Base-by-base conservation (phyloP, 1,140 invertebrate genomes). In the Tetragnatha versicolor region DNA sequence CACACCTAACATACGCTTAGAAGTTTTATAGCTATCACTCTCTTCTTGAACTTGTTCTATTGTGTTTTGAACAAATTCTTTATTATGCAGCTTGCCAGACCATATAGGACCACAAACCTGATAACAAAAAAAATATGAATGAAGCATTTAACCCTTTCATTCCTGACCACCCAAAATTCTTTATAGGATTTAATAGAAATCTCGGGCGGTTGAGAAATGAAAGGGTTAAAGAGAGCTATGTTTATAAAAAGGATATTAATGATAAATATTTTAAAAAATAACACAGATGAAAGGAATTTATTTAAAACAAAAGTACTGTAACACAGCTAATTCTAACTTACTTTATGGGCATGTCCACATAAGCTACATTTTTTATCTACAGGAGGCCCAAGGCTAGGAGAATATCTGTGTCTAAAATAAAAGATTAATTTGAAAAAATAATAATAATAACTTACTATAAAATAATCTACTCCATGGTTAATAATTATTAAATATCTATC, bases 51-150 rank as follows among this genome's bases (percentile, higher is more conserved):
- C 22, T 3, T 76, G 58, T 51, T 81, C 3, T 25, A 79, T 25
- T 27, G 33, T 68, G n/a, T 76, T 51, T 10, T 31, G 20, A 0
- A 99, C 90, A 87, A 99, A 99, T 0, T 88, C 84, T 69, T 86
- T 84, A 83, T 95, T 89, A 84, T 98, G 95, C 37, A 99, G 88
- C 12, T 91, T 91, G 12, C 90, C 93, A 5, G 91, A 90, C 95
- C 97, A 99, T 79, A 99, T 92, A 0, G 98, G 98, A 20, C 98
- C 98, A 42, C 94, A 96, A 75, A 98, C 86, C 89, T 93, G 84
- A 51, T 37, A 25, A n/a, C 35, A 37, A 55, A n/a, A 25, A 55
- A 58, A 31, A 49, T 55, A 69, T 69, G 78, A 81, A 22, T 27
- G 37, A 29, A 53, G 45, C 86, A 88, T 87, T 85, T 92, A 90